Evolutionary conservation across 2,113 vertebrate species (phyloP), one percentile per base, ranked within the genome.

Genomic region (Pangasianodon hypophthalmus): DNA sequence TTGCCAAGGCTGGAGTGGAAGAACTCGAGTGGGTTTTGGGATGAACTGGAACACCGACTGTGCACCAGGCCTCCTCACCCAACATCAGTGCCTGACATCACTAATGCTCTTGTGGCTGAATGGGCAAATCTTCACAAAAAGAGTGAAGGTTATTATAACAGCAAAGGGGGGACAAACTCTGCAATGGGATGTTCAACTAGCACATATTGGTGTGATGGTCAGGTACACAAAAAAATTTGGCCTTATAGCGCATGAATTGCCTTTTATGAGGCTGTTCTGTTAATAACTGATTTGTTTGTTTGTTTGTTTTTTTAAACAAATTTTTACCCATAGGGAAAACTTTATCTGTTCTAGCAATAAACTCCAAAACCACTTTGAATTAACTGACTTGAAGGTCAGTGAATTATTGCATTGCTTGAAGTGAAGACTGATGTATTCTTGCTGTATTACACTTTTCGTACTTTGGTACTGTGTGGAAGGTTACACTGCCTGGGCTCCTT

Each of bases 401-500:
- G 7, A 50, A 6, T n/a, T 80, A 52, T n/a, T 29, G 24, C 75
- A 24, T 77, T 26, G 37, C 73, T 75, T 44, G 41, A 46, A 21
- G 19, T 10, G 41, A 77, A 77, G 21, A 21, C 2, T 44, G 18
- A 24, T 11, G 3, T 18, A 11, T 11, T 80, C 29, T 19, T 75
- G 37, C 71, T 44, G 41, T 75, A 19, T 29, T 29, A 8, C 13
- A 80, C 10, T n/a, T 50, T 29, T 13, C 2, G 6, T 50, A 48
- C 24, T 50, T 50, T 48, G 48, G 52, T n/a, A 64, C 56, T 64
- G 44, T 64, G 56, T n/a, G 50, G 44, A 87, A 87, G 71, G 71
- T 87, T 50, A 64, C 60, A 80, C 29, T 88, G 75, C 81, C 75
- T 79, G 37, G 71, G 1, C 37, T 64, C 44, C n/a, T 41, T 62